A percentile compares a stretch with the other conserved stretches of the same genome.
phyloP scores from a whole-genome alignment of 2,888 invertebrate genomes.

The Strigamia crassipes region DNA sequence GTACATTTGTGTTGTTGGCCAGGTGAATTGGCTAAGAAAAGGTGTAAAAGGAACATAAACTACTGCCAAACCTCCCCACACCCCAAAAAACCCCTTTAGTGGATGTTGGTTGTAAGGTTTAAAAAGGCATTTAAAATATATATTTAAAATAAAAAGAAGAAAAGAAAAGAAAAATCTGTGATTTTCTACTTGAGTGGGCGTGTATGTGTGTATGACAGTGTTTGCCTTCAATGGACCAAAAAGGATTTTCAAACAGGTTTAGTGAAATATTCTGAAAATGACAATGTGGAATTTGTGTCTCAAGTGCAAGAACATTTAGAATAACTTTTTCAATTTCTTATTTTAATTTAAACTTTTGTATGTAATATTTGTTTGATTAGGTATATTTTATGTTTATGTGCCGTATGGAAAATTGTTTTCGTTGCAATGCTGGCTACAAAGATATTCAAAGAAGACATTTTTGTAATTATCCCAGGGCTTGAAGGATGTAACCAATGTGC shows the following conservation, averaged over 20 bases:
- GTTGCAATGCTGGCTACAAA: not conserved
- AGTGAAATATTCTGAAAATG: not conserved
- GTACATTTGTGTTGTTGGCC: conserved; percentile 19
- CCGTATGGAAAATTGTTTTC: not conserved
- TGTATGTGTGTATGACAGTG: not conserved
- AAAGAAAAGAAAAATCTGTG: conserved; percentile 29
- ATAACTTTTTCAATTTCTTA: not conserved
- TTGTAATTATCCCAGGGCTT: conserved; percentile 33
- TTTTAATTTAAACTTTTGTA: conserved; percentile 6
- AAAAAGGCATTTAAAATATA: conserved; percentile 1
- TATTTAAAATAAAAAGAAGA: not conserved
- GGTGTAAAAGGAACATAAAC: not conserved
- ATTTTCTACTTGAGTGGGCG: conserved; percentile 2
- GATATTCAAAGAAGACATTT: not conserved
- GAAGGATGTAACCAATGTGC: conserved; percentile 28
- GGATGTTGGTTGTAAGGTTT: conserved; percentile 12
- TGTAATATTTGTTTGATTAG: not conserved
- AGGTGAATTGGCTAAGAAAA: conserved; percentile 1
- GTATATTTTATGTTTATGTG: conserved; percentile 13
- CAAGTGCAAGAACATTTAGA: conserved; percentile 22
- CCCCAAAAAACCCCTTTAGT: not conserved
- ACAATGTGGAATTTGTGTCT: conserved; percentile 14
- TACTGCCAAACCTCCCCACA: conserved; percentile 25
- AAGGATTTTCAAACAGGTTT: not conserved
- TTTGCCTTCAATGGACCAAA: conserved; percentile 1